Conservation (phyloP, 2,113 vertebrate species). For the Microtus oregoni region DNA sequence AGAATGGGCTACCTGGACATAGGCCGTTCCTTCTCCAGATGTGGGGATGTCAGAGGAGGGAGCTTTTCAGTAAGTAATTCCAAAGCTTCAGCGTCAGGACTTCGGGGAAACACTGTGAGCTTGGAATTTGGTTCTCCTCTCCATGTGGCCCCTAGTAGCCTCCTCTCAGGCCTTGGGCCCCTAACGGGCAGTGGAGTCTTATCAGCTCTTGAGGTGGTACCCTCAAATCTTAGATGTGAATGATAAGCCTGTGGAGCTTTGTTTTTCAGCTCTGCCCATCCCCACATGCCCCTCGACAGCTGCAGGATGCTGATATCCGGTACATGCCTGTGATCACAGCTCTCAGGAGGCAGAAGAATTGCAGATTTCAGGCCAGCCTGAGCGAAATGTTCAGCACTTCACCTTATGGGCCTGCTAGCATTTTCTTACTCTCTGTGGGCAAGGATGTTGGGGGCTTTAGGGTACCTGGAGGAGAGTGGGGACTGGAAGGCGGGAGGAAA, state of each 20-base stretch:
- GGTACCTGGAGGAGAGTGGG: neutral
- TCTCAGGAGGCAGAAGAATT: neutral
- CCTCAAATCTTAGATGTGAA: neutral
- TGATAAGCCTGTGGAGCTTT: neutral
- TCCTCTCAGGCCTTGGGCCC: neutral
- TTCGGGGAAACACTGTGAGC: neutral
- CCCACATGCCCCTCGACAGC: neutral
- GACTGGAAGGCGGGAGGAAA: neutral
- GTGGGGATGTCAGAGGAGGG: rapidly evolving
- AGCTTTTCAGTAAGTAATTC: neutral
- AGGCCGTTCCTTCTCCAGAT: neutral
- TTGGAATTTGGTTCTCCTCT: neutral
- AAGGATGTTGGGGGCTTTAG: neutral
- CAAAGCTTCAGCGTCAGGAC: neutral
- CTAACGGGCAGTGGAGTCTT: neutral
- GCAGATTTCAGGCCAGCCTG: neutral
- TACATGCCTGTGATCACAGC: neutral
- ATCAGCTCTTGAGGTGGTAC: neutral
- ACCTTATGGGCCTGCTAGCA: neutral
- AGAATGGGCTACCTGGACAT: neutral
- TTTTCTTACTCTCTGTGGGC: neutral
- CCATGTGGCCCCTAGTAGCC: neutral
- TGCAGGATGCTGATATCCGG: neutral
- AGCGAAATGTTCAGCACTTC: neutral
- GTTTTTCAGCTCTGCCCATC: neutral